Conservation (phyloP, 1,140 invertebrate species). For the Lordiphosa collinella region DNA sequence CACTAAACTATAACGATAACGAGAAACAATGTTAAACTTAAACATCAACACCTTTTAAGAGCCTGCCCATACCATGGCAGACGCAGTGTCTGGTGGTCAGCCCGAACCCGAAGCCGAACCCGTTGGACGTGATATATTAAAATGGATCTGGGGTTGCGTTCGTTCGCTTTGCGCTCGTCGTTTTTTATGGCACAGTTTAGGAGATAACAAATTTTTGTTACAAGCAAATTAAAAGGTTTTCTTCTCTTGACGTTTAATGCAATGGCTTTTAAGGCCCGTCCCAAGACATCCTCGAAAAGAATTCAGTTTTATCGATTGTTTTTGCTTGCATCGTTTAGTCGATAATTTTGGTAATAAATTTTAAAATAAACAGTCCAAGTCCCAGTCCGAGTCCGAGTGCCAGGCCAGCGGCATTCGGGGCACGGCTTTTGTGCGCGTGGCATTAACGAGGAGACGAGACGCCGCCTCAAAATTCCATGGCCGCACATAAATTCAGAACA, state of each 20-base stretch:
- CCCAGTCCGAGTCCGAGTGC: not conserved
- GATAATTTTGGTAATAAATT: slow-evolving; percentile 79
- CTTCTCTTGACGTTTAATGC: slow-evolving; percentile 53
- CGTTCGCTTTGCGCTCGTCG: slow-evolving; percentile 62
- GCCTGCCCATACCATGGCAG: slow-evolving; percentile 34
- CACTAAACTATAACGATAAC: slow-evolving; percentile 78
- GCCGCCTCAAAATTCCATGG: slow-evolving; percentile 72
- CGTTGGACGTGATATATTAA: slow-evolving; percentile 64
- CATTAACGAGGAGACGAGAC: slow-evolving; percentile 64
- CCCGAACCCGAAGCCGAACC: slow-evolving; percentile 1
- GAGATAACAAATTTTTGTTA: slow-evolving; percentile 79
- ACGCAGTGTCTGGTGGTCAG: slow-evolving; percentile 35
- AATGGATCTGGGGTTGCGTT: slow-evolving; percentile 60
- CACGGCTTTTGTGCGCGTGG: slow-evolving; percentile 51
- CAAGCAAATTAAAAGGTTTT: slow-evolving; percentile 79
- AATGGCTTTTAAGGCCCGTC: slow-evolving; percentile 49
- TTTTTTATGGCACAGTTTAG: slow-evolving; percentile 79
- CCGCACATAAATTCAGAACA: slow-evolving; percentile 77
- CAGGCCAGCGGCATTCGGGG: slow-evolving; percentile 1
- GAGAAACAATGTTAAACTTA: slow-evolving; percentile 78
- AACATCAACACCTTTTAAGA: slow-evolving; percentile 79
- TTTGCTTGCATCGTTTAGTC: slow-evolving; percentile 79
- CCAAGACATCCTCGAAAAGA: slow-evolving; percentile 43
- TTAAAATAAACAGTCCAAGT: slow-evolving; percentile 68
- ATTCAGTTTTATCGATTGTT: slow-evolving; percentile 79